Conservation (phyloP, 2,888 invertebrate species). For the Physocephala rufipes region DNA sequence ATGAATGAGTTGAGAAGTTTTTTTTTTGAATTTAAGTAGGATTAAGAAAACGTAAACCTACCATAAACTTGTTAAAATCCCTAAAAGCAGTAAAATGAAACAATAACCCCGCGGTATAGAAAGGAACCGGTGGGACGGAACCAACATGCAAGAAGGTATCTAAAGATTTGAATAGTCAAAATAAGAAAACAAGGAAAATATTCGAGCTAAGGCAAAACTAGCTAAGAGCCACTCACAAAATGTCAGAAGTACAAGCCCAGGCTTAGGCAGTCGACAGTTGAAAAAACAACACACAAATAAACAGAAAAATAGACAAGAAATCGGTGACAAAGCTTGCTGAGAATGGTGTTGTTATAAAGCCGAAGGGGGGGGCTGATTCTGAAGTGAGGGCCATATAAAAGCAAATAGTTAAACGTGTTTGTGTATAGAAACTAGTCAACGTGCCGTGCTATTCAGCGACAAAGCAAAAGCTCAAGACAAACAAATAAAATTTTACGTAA, state of each 20-base stretch:
- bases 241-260: not conserved
- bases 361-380: not conserved
- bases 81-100: slow-evolving; percentile 25
- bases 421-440: not conserved
- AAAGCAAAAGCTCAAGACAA: slow-evolving; percentile 22
- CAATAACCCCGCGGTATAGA: not conserved
- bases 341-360: not conserved
- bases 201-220: no score
- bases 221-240: not conserved
- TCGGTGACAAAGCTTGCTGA: not conserved
- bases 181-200: not conserved
- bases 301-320: no score
- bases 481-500: slow-evolving; percentile 16
- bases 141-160: slow-evolving; percentile 2
- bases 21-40: slow-evolving; percentile 1
- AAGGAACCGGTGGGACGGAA: no score
- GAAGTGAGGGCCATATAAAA: not conserved
- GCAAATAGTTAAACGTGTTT: slow-evolving; percentile 3
- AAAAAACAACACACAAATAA: no score
- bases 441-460: slow-evolving; percentile 2
- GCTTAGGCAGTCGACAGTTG: not conserved
- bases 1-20: not conserved
- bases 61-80: slow-evolving; percentile 26
- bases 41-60: slow-evolving; percentile 22
- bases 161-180: slow-evolving; percentile 17